Percentiles rank a stretch among this genome's conserved stretches.
Evolutionary conservation across 2,797 vertebrate genomes (phyloP).

Genomic region (Perodicticus potto): DNA sequence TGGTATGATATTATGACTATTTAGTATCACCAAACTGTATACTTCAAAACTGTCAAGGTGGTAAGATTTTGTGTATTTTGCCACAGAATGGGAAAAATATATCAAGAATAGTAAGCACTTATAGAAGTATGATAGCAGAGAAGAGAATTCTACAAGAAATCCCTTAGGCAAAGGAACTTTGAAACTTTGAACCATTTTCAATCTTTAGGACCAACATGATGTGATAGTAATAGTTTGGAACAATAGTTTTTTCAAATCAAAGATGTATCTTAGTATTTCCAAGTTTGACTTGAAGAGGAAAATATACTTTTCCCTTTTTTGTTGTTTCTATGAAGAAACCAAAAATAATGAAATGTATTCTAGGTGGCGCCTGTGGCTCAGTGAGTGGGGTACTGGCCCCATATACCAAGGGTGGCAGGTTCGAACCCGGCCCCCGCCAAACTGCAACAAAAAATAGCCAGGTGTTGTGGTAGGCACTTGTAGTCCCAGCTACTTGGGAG

Average conservation of each 20-base stretch:
- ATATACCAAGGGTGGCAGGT: no score
- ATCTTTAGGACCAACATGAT: neutral
- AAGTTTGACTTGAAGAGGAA: conserved; percentile 17
- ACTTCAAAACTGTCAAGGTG: neutral
- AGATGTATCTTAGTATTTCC: neutral
- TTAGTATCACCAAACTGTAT: neutral
- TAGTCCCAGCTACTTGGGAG: no score
- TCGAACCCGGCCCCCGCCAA: no score
- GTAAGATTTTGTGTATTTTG: neutral
- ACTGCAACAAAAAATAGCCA: no score
- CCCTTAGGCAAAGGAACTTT: neutral
- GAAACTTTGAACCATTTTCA: conserved; percentile 34
- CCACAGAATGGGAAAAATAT: neutral
- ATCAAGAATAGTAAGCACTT: neutral
- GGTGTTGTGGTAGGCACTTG: no score
- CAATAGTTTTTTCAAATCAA: conserved; percentile 4
- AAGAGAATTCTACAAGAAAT: conserved; percentile 20
- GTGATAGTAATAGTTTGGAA: neutral
- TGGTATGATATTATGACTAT: neutral
- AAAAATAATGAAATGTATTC: conserved; percentile 67
- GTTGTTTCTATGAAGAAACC: conserved; percentile 63
- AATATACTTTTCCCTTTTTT: conserved; percentile 24
- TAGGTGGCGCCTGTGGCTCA: neutral
- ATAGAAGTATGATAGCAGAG: neutral
- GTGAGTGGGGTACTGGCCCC: no score